Percentiles rank a stretch among this genome's conserved stretches.
Conservation (phyloP, 2,888 invertebrate species). For the Polylopha cassiicola region DNA sequence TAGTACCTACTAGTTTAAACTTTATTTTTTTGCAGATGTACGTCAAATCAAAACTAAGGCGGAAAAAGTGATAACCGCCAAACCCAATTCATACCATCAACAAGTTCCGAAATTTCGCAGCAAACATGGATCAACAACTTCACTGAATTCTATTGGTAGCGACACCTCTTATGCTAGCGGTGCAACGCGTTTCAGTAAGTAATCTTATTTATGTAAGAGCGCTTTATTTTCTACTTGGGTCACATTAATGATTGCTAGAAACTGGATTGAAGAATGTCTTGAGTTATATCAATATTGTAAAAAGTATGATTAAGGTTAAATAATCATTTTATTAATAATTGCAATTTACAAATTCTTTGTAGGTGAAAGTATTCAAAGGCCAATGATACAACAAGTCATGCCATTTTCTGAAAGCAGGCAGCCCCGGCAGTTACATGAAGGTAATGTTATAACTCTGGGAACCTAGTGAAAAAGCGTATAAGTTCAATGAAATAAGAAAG, state of each 20-base stretch:
- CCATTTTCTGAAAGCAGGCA: slow-evolving; percentile 47
- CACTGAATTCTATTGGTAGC: slow-evolving; percentile 53
- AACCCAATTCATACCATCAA: slow-evolving; percentile 36
- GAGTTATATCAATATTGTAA: too few relatives aligned
- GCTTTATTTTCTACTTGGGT: too few relatives aligned
- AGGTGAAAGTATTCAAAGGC: slow-evolving; percentile 41
- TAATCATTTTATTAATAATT: too few relatives aligned
- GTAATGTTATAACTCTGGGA: too few relatives aligned
- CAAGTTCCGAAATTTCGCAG: slow-evolving; percentile 50
- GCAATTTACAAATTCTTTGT: slow-evolving; percentile 7
- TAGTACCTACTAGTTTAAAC: not conserved
- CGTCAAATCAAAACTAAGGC: slow-evolving; percentile 35
- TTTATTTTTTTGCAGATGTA: slow-evolving; percentile 44
- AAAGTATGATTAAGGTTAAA: too few relatives aligned
- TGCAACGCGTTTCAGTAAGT: slow-evolving; percentile 23
- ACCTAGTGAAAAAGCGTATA: too few relatives aligned
- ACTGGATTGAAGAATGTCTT: too few relatives aligned
- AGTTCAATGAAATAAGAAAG: too few relatives aligned
- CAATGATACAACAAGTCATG: slow-evolving; percentile 39
- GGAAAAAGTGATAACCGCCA: slow-evolving; percentile 28
- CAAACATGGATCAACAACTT: slow-evolving; percentile 55
- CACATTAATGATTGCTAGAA: too few relatives aligned
- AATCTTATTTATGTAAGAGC: slow-evolving; percentile 4
- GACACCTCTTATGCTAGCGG: slow-evolving; percentile 36
- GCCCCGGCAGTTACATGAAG: slow-evolving; percentile 51